Conservation (phyloP, 2,888 invertebrate species). For the Megamerina dolium region DNA sequence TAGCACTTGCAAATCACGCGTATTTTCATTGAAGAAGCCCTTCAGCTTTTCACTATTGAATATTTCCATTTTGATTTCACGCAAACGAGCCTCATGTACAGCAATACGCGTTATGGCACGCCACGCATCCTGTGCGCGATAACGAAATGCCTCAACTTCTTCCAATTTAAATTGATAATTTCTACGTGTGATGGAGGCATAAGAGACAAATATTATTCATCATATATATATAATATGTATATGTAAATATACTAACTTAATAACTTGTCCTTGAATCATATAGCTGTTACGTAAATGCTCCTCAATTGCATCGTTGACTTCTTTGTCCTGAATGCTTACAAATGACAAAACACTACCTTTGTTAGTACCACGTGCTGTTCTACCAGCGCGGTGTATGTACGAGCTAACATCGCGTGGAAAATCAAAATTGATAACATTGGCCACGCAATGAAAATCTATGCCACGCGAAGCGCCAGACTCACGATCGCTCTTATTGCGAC, state of each 20-base stretch:
- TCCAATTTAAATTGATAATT: constrained; percentile 91
- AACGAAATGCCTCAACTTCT: constrained; percentile 93
- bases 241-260: constrained; percentile 52
- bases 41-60: constrained; percentile 87
- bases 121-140: constrained; percentile 93
- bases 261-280: constrained; percentile 58
- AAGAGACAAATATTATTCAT: constrained; percentile 13
- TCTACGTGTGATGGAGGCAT: constrained; percentile 51
- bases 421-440: constrained; percentile 98
- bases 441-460: constrained; percentile 95
- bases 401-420: constrained; percentile 85
- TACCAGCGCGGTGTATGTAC: constrained; percentile 93
- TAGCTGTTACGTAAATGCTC: constrained; percentile 63
- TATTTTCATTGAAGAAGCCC: constrained; percentile 89
- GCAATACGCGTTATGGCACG: constrained; percentile 89
- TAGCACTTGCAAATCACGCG: constrained; percentile 76
- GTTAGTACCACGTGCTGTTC: constrained; percentile 82
- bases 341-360: constrained; percentile 86
- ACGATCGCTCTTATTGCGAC: constrained; percentile 71
- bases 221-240: too few species aligned
- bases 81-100: constrained; percentile 86
- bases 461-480: constrained; percentile 96
- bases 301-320: constrained; percentile 69
- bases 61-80: constrained; percentile 92
- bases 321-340: constrained; percentile 72